phyloP scores from a whole-genome alignment of 2,797 vertebrate species.

The Hypotaenidia philippensis region DNA sequence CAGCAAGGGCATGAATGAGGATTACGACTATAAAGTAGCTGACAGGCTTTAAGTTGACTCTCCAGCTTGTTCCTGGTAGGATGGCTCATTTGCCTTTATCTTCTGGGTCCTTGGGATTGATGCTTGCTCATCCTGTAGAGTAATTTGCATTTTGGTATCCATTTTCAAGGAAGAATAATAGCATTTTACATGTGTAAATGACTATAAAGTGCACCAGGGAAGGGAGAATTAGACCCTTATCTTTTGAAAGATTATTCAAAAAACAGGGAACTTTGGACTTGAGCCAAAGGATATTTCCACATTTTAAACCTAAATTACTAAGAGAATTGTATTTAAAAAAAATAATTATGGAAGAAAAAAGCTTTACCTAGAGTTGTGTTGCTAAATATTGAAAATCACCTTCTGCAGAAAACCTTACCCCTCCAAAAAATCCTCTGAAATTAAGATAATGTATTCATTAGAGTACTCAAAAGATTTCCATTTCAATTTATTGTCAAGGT shows the following conservation, averaged over 20 bases:
- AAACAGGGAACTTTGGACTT: neutral
- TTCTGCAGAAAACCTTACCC: conserved; percentile 35
- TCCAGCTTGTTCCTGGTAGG: neutral
- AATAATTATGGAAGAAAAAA: conserved; percentile 23
- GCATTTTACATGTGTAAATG: conserved; percentile 7
- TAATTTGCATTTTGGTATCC: conserved; percentile 25
- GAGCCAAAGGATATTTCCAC: conserved; percentile 14
- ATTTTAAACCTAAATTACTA: conserved; percentile 20
- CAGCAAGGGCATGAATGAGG: neutral
- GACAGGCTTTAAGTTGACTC: neutral
- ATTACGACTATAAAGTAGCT: neutral
- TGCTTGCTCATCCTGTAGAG: neutral
- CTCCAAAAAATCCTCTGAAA: conserved; percentile 33
- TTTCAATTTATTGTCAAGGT: conserved; percentile 68
- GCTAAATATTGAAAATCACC: conserved; percentile 53
- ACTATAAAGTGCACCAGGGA: neutral
- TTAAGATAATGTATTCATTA: conserved; percentile 68
- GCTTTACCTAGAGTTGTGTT: conserved; percentile 12
- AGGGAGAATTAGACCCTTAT: neutral
- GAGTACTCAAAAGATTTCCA: conserved; percentile 48
- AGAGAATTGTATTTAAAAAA: neutral
- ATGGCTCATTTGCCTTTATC: neutral
- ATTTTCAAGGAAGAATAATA: conserved; percentile 1
- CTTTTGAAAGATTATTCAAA: neutral
- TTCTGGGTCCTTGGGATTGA: neutral